Evolutionary conservation across 2,113 vertebrate species (phyloP), one percentile per base, ranked within the genome.

Genomic region (Meles meles): DNA sequence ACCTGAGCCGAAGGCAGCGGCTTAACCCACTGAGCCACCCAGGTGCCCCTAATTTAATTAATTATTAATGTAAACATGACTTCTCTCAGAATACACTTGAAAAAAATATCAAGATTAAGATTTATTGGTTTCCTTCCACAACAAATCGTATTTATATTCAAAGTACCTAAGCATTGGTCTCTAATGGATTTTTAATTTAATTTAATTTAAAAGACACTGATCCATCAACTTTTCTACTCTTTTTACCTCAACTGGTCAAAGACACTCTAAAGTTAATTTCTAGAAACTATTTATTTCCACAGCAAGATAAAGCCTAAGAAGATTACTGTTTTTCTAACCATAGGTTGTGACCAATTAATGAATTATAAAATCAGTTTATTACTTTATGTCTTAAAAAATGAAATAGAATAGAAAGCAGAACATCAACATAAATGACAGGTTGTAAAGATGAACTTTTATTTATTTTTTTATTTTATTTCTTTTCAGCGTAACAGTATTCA

Each of bases 131-230:
- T 96, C 47, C 90, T 92, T 65, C 4, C 25, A 12, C 37, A 85
- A 39, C 5, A 93, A 95, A 20, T 52, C 3, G 31, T 81, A 92
- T 14, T 42, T 82, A 94, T 12, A 27, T 11, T 89, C 52, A 93
- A 97, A 96, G 31, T 12, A 84, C 55, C 34, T 95, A 92, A 96
- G 97, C 23, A 76, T 44, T 91, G 88, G 34, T 52, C 23, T 94
- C 86, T 90, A 96, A 96, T 52, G 72, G 90, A 83, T 74, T 92
- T 94, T 95, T 97, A 91, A 88, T 95, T 92, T 85, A 90, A n/a
- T 76, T 83, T 18, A 93, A 95, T 93, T 86, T 71, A 85, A 93
- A 90, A 94, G 72, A 83, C 20, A 82, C n/a, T 55, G 90, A 47
- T n/a, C 77, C 42, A 89, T 42, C 76, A 95, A 27, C 72, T 91